Evolutionary conservation across 2,888 invertebrate species (phyloP), one percentile per base, ranked within the genome.

Genomic region (Allolobophora icterica): DNA sequence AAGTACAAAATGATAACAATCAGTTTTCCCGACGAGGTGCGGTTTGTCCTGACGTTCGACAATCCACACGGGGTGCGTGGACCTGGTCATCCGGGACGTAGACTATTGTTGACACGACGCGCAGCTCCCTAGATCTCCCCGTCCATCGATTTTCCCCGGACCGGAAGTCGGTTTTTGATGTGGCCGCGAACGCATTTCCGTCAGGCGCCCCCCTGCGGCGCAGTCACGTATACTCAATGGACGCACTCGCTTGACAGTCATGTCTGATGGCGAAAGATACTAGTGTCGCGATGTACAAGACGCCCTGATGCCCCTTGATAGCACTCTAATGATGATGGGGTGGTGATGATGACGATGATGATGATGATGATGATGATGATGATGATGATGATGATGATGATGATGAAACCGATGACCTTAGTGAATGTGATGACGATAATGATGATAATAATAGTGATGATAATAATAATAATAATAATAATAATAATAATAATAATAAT

Each of bases 321-420:
- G 17, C 42, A 42, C 1, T 42, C 42, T 17, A 13, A 42, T 42
- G 42, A 13, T 17, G 13, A 19, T 52, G 52, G 3, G 4, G 13
- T 42, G 42, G 1, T 42, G 17, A 17, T 42, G 42, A 17, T 84
- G 84, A 30, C 11, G 30, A 30, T 84, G 84, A 30, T 84, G 84
- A 84, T 84, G 84, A 30, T 84, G 84, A 30, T 84, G 84, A 30
- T 84, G n/a, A 30, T 84, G 84, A 2, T 84, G 84, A 2, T 84
- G 84, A 2, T 84, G 84, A 84, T 84, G 84, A 84, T 84, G 84
- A 84, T 84, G 84, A 84, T 84, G 84, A 84, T 19, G 84, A 30
- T 84, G 84, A 84, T 33, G 33, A 84, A 11, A 33, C 5, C 83
- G n/a, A n/a, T 84, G n/a, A 84, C 17, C 5, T n/a, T 11, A 33